Evolutionary conservation across 2,113 vertebrate species (phyloP), one percentile per base, ranked within the genome.

Genomic region (Acanthisitta chloris): DNA sequence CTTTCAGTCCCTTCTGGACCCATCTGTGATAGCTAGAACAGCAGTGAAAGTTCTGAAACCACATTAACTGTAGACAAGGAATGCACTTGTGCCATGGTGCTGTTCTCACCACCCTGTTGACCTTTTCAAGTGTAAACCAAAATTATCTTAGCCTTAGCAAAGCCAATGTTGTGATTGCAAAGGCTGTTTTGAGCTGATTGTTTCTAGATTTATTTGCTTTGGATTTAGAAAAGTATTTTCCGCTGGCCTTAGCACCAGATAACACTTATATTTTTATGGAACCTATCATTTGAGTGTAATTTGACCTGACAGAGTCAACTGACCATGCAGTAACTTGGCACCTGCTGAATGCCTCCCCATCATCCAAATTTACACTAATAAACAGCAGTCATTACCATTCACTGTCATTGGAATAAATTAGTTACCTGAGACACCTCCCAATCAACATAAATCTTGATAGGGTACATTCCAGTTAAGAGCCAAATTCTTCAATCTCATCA

Each of bases 241-340:
- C 86, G 4, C 29, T 66, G 65, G 42, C 26, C 64, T 90, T 91
- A 70, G 19, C 67, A 69, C 33, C 26, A 67, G 48, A 72, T 74
- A 90, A 66, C n/a, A 17, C 9, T 67, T 46, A 7, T 64, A 69
- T 90, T 84, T 94, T 85, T 25, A 82, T 72, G 33, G 57, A 92
- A 91, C 52, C 69, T 84, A 4, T 88, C 84, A 94, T 97, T 96
- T 95, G 96, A 97, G 42, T 82, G 48, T 97, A 94, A 97, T 97
- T 93, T 96, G 82, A 91, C 96, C 88, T 94, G 97, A 96, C 93
- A 97, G 81, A 95, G 83, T 96, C 94, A 97, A 96, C 97, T 97
- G 95, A 92, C 94, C 95, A 94, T 97, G 96, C 73, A 94, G 92
- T 81, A 92, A 92, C 79, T 95, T 94, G 96, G 93, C 95, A 96